Conservation (phyloP, 2,888 invertebrate genomes). For the Euproctis similis region DNA sequence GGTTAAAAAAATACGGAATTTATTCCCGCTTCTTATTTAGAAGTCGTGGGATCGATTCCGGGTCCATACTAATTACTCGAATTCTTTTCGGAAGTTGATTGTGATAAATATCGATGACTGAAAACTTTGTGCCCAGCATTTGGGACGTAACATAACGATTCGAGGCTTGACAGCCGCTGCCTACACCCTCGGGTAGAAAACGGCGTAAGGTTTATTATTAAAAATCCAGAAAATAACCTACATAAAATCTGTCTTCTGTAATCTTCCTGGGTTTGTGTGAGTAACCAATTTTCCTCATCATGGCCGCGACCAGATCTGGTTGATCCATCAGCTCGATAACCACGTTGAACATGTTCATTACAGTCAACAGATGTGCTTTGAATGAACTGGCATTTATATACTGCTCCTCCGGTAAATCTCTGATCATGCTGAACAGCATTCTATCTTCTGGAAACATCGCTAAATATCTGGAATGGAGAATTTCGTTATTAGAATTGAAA, state of each 20-base stretch:
- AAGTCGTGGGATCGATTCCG: too few relatives aligned
- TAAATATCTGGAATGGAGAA: constrained; percentile 57
- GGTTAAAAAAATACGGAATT: too few relatives aligned
- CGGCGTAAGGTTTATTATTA: too few relatives aligned
- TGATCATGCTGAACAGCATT: constrained; percentile 57
- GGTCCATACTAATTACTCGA: too few relatives aligned
- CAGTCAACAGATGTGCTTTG: constrained; percentile 59
- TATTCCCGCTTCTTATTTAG: too few relatives aligned
- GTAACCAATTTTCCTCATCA: constrained; percentile 62
- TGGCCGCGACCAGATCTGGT: constrained; percentile 56
- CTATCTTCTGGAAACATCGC: constrained; percentile 49
- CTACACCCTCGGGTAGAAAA: too few relatives aligned
- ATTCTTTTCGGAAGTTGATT: too few relatives aligned
- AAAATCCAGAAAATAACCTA: constrained; percentile 30
- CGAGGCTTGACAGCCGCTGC: too few relatives aligned
- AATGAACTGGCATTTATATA: constrained; percentile 52
- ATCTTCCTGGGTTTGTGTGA: constrained; percentile 52
- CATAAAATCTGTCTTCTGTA: constrained; percentile 48
- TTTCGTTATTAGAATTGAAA: too few relatives aligned
- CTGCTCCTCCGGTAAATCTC: constrained; percentile 47
- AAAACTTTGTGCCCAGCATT: too few relatives aligned
- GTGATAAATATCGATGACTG: too few relatives aligned
- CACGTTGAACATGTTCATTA: constrained; percentile 57
- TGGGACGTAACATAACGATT: too few relatives aligned
- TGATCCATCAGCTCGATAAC: constrained; percentile 55